These are phyloP conservation scores for Oxyura jamaicensis DNA, from an alignment of 2,113 vertebrate species.

Conservation along the genomic window DNA sequence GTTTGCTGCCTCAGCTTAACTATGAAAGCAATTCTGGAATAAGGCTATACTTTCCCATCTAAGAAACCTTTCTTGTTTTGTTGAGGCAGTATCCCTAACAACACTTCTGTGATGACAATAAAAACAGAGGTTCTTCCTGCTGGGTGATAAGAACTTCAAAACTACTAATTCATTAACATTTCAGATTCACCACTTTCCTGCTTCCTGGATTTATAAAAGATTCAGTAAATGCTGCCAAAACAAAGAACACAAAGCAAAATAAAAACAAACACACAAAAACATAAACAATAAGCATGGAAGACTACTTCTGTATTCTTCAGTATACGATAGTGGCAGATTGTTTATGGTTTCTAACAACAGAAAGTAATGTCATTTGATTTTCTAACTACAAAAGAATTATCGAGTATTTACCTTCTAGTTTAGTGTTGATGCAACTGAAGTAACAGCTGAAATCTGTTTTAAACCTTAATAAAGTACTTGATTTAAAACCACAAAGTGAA, in stretches of 20 bases:
- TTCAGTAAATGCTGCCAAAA: not conserved
- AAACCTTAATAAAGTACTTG: not conserved
- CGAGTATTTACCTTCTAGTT: not conserved
- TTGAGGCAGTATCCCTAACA: not conserved
- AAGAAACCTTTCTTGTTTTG: not conserved
- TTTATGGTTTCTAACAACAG: not conserved
- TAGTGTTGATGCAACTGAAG: not conserved
- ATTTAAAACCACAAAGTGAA: not conserved
- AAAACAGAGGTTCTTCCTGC: not conserved
- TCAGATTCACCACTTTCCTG: not conserved
- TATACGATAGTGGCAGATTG: not conserved
- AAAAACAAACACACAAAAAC: not conserved
- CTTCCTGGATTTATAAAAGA: not conserved
- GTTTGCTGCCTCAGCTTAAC: not conserved
- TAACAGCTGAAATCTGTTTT: not conserved
- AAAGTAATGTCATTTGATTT: not conserved
- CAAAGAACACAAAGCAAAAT: not conserved
- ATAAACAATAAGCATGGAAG: not conserved
- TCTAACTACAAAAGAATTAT: not conserved
- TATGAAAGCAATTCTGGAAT: not conserved
- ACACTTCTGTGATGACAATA: not conserved
- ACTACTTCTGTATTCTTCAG: not conserved
- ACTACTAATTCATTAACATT: not conserved
- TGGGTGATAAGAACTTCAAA: not conserved
- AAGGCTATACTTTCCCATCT: not conserved